phyloP scores from a whole-genome alignment of 2,797 vertebrate species.

The Thripadectes ignobilis region DNA sequence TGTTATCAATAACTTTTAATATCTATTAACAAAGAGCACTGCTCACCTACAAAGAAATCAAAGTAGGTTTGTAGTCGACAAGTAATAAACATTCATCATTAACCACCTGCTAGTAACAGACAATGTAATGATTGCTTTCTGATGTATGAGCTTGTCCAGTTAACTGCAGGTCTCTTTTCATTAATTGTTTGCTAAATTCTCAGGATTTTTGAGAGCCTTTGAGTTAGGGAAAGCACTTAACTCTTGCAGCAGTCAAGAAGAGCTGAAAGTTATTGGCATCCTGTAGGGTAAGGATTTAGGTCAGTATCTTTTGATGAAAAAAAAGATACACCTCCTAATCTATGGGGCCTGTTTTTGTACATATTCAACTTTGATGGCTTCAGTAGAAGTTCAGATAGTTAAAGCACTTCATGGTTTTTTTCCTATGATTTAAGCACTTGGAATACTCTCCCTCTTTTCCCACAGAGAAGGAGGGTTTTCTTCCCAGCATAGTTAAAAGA shows the following conservation, averaged over 20 bases:
- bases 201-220: background rate
- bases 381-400: background rate
- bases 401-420: background rate
- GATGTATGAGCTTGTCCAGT: background rate
- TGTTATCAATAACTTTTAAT: background rate
- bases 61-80: background rate
- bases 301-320: background rate
- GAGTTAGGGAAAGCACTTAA: background rate
- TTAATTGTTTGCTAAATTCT: conserved; percentile 1
- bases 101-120: conserved; percentile 20
- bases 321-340: background rate
- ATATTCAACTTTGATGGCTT: background rate
- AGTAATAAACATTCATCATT: background rate
- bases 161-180: conserved; percentile 18
- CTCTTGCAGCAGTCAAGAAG: background rate
- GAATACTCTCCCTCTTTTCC: background rate
- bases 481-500: background rate
- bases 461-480: background rate
- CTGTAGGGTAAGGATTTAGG: background rate
- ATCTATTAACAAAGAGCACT: background rate
- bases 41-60: background rate
- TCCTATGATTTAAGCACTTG: background rate
- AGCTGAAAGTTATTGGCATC: background rate
- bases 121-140: background rate
- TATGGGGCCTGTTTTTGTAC: background rate